phyloP scores from a whole-genome alignment of 92 coral and sea anemone species.

The Nematostella vectensis region DNA sequence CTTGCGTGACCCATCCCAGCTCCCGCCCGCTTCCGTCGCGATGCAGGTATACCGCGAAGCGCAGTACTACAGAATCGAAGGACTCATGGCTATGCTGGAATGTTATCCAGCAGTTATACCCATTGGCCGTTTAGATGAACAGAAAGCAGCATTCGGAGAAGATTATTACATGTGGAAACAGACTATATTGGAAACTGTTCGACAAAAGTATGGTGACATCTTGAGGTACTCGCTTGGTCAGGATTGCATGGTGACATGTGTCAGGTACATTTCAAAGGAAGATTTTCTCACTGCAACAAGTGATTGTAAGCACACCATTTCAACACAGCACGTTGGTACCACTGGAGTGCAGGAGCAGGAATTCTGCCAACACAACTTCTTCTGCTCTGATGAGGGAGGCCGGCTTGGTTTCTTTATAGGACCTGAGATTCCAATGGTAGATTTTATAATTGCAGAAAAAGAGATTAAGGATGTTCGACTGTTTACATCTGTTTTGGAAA shows the following conservation, averaged over 20 bases:
- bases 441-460: slow-evolving; percentile 56
- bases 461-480: slow-evolving; percentile 52
- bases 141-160: slow-evolving; percentile 36
- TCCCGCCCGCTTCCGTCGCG: slow-evolving; percentile 62
- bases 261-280: slow-evolving; percentile 43
- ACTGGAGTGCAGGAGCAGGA: slow-evolving; percentile 6
- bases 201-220: slow-evolving; percentile 47
- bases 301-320: slow-evolving; percentile 29
- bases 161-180: slow-evolving; percentile 59
- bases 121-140: slow-evolving; percentile 42
- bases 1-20: slow-evolving; percentile 72
- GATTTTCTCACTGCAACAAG: slow-evolving; percentile 39
- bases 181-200: slow-evolving; percentile 30
- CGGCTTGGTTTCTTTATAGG: slow-evolving; percentile 56
- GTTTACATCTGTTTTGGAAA: slow-evolving; percentile 69
- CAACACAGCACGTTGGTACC: slow-evolving; percentile 3
- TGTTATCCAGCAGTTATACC: slow-evolving; percentile 58
- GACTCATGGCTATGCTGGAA: slow-evolving; percentile 59
- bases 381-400: slow-evolving; percentile 56
- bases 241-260: slow-evolving; percentile 51
- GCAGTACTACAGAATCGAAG: slow-evolving; percentile 57
- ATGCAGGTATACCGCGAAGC: slow-evolving; percentile 89
- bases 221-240: slow-evolving; percentile 57
- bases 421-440: slow-evolving; percentile 48
- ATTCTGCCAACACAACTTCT: slow-evolving; percentile 40